A percentile compares a stretch with the other conserved stretches of the same genome.
phyloP scores from a whole-genome alignment of 1,140 invertebrate genomes.

The Penaeus vannamei region DNA sequence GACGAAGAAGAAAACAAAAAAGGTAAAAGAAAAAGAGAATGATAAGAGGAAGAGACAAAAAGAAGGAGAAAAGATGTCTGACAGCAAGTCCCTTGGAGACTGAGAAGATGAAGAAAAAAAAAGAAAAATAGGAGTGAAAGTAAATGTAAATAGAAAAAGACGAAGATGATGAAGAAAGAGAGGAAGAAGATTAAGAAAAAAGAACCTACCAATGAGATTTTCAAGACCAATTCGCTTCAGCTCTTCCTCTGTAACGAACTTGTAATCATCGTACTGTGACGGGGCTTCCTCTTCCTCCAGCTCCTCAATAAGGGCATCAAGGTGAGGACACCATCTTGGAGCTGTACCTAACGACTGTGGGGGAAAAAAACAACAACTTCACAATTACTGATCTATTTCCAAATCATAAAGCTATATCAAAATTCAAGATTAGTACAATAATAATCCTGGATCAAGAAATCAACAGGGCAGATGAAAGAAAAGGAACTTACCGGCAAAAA shows the following conservation, averaged over 20 bases:
- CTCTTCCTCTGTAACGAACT: constrained; percentile 95
- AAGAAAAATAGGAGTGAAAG: not conserved
- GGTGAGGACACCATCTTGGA: constrained; percentile 96
- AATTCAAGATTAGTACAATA: too few relatives aligned
- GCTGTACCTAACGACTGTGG: constrained; percentile 89
- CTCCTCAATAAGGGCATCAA: constrained; percentile 98
- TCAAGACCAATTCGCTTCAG: constrained; percentile 86
- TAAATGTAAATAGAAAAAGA: not conserved
- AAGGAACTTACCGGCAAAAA: constrained; percentile 86
- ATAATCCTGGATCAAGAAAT: not conserved
- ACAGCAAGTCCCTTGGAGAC: not conserved
- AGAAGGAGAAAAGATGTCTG: not conserved
- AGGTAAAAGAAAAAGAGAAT: not conserved
- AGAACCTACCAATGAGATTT: constrained; percentile 70
- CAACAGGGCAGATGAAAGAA: constrained; percentile 25
- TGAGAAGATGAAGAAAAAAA: not conserved
- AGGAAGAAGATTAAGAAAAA: too few relatives aligned
- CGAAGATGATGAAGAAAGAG: not conserved
- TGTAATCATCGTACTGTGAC: constrained; percentile 98
- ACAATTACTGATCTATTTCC: not conserved
- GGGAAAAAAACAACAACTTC: constrained; percentile 17
- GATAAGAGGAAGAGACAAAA: not conserved
- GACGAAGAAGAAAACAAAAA: too few relatives aligned
- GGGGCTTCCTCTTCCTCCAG: constrained; percentile 85
- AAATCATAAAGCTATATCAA: not conserved